Percentiles rank a stretch among this genome's conserved stretches.
Evolutionary conservation across 2,113 vertebrate genomes (phyloP).

Genomic region (Marmota monax): DNA sequence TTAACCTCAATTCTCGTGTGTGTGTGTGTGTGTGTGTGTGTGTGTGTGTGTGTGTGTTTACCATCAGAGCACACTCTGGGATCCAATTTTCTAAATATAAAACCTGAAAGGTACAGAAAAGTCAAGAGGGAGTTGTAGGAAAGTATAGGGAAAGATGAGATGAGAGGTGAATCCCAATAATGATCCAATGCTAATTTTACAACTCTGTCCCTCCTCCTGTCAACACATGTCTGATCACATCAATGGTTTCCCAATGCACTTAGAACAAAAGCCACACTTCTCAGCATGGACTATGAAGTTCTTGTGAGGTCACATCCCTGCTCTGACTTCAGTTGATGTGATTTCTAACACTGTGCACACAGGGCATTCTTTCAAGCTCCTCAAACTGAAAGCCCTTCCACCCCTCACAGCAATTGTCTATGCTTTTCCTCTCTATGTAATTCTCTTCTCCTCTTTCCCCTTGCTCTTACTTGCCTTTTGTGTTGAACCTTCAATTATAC

Average conservation of each 20-base stretch:
- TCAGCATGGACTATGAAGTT: background rate
- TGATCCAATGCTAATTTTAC: background rate
- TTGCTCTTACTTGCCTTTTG: background rate
- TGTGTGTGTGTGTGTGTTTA: background rate
- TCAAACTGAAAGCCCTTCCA: background rate
- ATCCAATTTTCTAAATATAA: background rate
- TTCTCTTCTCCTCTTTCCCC: background rate
- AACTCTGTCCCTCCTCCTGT: background rate
- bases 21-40: too few relatives aligned
- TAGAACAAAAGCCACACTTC: background rate
- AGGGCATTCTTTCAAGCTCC: background rate
- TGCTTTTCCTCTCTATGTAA: background rate
- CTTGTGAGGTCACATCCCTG: rapidly evolving
- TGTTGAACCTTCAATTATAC: background rate
- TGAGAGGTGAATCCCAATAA: background rate
- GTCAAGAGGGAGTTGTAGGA: background rate
- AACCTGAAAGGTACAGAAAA: background rate
- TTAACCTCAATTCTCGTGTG: too few relatives aligned
- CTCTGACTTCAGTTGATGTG: background rate
- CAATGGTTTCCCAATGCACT: background rate
- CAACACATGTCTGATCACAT: background rate
- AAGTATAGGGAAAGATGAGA: background rate
- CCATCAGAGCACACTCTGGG: background rate
- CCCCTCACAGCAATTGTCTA: background rate
- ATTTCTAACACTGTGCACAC: too few relatives aligned